Evolutionary conservation across 2,113 vertebrate genomes (phyloP), one percentile per base, ranked within the genome.

Genomic region (Scomber colias): DNA sequence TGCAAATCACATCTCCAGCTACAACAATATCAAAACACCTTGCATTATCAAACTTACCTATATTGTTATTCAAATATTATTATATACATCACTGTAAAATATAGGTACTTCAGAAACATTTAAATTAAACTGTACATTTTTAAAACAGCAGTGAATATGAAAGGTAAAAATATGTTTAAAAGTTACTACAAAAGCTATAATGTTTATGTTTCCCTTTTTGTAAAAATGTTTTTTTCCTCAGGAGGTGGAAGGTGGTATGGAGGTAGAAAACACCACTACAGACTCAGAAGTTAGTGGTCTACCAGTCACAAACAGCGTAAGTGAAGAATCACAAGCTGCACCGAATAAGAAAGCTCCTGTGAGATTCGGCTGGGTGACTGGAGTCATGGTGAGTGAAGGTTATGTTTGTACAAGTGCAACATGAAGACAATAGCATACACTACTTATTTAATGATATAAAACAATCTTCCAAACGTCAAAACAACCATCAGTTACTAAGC

Each of bases 301-400:
- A 6, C 61, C 78, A 0, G 75, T 2, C 30, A 24, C 35, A 71
- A 90, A 64, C 24, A 11, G 8, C 12, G 65, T 24, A 24, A 72
- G 57, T 13, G 75, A 63, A 24, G 81, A 30, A 35, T 75, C 71
- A 17, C 81, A 35, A 30, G 27, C 3, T 45, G 2, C n/a, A 0
- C 0, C 35, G 7, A 40, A 40, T 3, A 11, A 2, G 11, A 64
- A 76, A 72, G 71, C 68, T 6, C 93, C 90, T 0, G 80, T 91
- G 7, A 81, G 88, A 62, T 95, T 95, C 67, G 93, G 92, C 57
- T 95, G 94, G 92, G 50, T 96, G 31, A 90, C 81, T 0, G 94
- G 93, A 13, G 93, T 95, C 45, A 94, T 93, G 93, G 93, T 95
- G 78, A 91, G 81, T 11, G 3, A 50, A 19, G 11, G 11, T 4